These are phyloP conservation scores for Pollenia amentaria DNA, from an alignment of 2,888 invertebrate genomes.

Conservation along the genomic window DNA sequence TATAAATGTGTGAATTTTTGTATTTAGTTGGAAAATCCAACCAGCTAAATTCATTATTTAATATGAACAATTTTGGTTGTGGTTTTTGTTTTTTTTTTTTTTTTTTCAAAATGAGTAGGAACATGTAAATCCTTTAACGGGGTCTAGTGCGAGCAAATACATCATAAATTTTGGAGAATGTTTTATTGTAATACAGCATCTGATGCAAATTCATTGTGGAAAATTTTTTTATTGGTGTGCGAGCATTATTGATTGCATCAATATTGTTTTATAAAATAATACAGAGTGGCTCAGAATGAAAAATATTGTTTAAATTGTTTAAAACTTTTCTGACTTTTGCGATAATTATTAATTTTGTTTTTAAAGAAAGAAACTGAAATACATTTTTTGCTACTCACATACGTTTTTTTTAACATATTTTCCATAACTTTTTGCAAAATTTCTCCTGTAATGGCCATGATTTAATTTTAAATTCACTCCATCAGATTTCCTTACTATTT, in stretches of 20 bases:
- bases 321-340: no score
- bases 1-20: background rate
- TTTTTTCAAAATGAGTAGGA: background rate
- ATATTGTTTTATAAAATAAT: background rate
- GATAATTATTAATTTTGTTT: no score
- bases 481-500: no score
- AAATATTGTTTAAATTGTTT: no score
- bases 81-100: conserved; percentile 15
- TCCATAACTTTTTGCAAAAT: no score
- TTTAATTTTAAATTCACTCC: no score
- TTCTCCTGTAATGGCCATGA: no score
- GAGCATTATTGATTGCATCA: background rate
- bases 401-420: no score
- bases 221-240: background rate
- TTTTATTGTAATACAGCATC: background rate
- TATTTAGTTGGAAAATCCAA: background rate
- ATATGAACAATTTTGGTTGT: conserved; percentile 18
- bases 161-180: conserved; percentile 5
- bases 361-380: no score
- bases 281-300: background rate
- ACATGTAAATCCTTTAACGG: background rate
- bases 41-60: conserved; percentile 31
- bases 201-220: background rate
- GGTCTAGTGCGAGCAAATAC: background rate
- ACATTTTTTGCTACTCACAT: no score